Evolutionary conservation across 2,797 vertebrate genomes (phyloP).

Genomic region (Pachyuromys duprasi): DNA sequence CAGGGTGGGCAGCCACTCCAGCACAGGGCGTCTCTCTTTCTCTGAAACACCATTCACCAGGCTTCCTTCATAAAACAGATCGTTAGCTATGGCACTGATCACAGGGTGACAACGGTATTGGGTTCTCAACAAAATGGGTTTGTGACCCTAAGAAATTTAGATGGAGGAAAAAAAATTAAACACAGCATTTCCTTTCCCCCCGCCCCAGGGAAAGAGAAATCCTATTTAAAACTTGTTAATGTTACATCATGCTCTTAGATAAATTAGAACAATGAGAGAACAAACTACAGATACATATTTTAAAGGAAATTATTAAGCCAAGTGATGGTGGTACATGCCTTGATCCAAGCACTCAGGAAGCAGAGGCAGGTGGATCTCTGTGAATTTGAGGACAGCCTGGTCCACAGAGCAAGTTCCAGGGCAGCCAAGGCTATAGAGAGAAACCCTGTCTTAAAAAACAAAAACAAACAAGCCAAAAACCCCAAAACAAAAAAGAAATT

Average conservation of each 20-base stretch:
- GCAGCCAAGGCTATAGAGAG: not conserved
- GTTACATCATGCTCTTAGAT: not conserved
- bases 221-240: conserved; percentile 2
- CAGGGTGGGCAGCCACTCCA: conserved; percentile 89
- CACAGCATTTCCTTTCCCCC: not conserved
- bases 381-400: not conserved
- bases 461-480: not conserved
- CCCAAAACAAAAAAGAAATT: not conserved
- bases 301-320: conserved; percentile 13
- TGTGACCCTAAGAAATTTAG: conserved; percentile 84
- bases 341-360: not conserved
- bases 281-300: not conserved
- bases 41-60: conserved; percentile 86
- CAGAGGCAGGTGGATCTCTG: not conserved
- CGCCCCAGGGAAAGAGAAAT: not conserved
- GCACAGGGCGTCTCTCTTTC: conserved; percentile 83
- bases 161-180: not conserved
- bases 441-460: not conserved
- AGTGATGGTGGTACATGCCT: not conserved
- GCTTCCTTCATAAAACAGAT: conserved; percentile 87
- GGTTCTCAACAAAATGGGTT: conserved; percentile 84
- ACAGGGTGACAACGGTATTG: conserved; percentile 91
- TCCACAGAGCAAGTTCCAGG: not conserved
- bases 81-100: conserved; percentile 87
- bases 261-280: conserved; percentile 21